These are phyloP conservation scores for Brachionus calyciflorus DNA, from an alignment of 1,140 invertebrate species.

Conservation along the genomic window DNA sequence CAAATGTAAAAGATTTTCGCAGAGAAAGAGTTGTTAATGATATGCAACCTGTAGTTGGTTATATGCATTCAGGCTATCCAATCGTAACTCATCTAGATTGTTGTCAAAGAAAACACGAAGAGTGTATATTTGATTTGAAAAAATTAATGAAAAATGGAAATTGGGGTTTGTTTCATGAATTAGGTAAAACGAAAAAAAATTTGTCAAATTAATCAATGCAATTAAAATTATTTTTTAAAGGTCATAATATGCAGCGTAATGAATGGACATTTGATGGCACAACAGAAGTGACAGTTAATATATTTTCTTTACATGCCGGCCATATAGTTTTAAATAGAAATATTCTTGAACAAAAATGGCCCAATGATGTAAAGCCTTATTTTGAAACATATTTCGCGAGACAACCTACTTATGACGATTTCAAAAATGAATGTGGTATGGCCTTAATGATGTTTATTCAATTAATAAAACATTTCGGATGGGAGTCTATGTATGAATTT, in stretches of 20 bases:
- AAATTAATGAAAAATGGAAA: conserved; percentile 45
- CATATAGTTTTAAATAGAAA: no score
- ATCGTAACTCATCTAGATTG: conserved; percentile 50
- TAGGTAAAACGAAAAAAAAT: background rate
- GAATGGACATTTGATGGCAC: no score
- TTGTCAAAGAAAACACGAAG: conserved; percentile 40
- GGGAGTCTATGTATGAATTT: conserved; percentile 46
- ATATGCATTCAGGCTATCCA: conserved; percentile 51
- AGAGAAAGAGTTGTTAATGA: conserved; percentile 49
- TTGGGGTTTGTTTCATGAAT: conserved; percentile 51
- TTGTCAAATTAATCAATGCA: no score
- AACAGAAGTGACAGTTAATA: no score
- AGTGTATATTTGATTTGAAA: conserved; percentile 35
- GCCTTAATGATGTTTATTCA: conserved; percentile 48
- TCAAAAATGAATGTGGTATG: conserved; percentile 47
- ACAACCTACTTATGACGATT: conserved; percentile 21
- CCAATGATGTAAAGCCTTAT: background rate
- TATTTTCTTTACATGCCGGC: no score
- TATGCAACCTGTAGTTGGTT: conserved; percentile 48
- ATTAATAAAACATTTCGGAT: conserved; percentile 48
- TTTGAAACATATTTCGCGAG: conserved; percentile 45
- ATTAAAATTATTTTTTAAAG: no score
- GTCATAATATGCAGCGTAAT: no score
- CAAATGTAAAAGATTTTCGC: conserved; percentile 5
- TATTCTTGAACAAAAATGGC: no score